A percentile compares a stretch with the other conserved stretches of the same genome.
Conservation (phyloP, 2,113 vertebrate genomes). For the Myotis brandtii region DNA sequence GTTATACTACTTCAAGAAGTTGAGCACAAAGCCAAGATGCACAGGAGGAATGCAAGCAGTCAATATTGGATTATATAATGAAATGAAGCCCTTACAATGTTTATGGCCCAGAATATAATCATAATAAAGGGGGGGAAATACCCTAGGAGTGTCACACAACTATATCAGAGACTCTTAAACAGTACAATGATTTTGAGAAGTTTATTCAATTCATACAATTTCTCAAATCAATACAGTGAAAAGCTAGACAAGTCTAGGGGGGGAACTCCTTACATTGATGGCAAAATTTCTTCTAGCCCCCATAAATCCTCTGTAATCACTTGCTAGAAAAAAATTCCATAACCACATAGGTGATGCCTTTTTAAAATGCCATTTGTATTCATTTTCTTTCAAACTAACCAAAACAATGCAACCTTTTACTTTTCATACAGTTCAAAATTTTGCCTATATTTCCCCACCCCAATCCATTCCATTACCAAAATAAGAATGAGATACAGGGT, state of each 20-base stretch:
- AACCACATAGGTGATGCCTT: conserved; percentile 60
- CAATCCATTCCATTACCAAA: conserved; percentile 64
- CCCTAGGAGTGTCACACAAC: conserved; percentile 20
- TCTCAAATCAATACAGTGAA: conserved; percentile 62
- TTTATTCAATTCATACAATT: conserved; percentile 78
- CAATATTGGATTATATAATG: conserved; percentile 49
- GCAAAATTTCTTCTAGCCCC: conserved; percentile 55
- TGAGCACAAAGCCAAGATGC: conserved; percentile 66
- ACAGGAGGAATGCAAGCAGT: conserved; percentile 71
- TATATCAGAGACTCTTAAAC: conserved; percentile 52
- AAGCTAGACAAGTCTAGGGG: conserved; percentile 56
- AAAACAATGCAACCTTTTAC: conserved; percentile 79
- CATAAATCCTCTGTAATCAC: conserved; percentile 47
- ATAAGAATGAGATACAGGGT: not conserved
- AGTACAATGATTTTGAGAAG: conserved; percentile 69
- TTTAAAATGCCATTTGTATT: conserved; percentile 69
- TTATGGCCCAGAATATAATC: conserved; percentile 64
- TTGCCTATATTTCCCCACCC: conserved; percentile 75
- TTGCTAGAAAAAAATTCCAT: conserved; percentile 73
- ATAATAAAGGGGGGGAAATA: not conserved
- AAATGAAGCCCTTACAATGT: conserved; percentile 77
- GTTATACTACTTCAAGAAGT: conserved; percentile 49
- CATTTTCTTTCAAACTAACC: conserved; percentile 76
- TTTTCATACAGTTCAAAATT: conserved; percentile 81
- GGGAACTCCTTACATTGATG: conserved; percentile 61